A percentile compares a stretch with the other conserved stretches of the same genome.
Conservation (phyloP, 2,888 invertebrate genomes). For the Cenopis cana region DNA sequence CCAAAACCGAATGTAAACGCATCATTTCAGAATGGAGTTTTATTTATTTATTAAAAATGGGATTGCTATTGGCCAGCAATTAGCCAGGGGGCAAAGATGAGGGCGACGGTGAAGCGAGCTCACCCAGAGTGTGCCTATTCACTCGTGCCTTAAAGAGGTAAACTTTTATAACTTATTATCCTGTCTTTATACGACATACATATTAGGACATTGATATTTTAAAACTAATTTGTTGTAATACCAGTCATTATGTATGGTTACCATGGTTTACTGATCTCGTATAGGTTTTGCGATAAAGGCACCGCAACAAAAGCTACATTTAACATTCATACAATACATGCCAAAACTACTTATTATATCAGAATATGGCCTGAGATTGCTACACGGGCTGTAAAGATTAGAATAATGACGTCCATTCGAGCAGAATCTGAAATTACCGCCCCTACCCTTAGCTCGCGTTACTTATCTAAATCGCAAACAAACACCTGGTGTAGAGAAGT, state of each 20-base stretch:
- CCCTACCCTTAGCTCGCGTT: conserved; percentile 24
- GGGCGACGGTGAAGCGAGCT: no score
- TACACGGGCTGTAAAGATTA: conserved; percentile 24
- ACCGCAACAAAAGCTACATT: not conserved
- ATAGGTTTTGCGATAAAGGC: no score
- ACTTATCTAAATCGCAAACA: conserved; percentile 37
- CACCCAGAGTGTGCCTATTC: no score
- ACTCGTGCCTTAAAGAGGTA: no score
- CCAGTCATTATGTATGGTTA: not conserved
- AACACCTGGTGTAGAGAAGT: conserved; percentile 32
- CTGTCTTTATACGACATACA: not conserved
- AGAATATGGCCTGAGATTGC: conserved; percentile 4
- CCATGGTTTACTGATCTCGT: not conserved
- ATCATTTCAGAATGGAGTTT: no score
- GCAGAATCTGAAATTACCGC: conserved; percentile 28
- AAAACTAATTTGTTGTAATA: not conserved
- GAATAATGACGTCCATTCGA: conserved; percentile 29
- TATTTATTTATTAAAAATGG: no score
- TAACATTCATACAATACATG: not conserved
- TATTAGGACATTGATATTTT: not conserved
- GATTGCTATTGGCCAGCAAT: no score
- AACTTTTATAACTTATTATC: not conserved
- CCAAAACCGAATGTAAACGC: no score
- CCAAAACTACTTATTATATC: not conserved
- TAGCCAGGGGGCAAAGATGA: no score